Percentiles rank a stretch among this genome's conserved stretches.
phyloP scores from a whole-genome alignment of 2,113 vertebrate genomes.

The Himantopus leucocephalus region DNA sequence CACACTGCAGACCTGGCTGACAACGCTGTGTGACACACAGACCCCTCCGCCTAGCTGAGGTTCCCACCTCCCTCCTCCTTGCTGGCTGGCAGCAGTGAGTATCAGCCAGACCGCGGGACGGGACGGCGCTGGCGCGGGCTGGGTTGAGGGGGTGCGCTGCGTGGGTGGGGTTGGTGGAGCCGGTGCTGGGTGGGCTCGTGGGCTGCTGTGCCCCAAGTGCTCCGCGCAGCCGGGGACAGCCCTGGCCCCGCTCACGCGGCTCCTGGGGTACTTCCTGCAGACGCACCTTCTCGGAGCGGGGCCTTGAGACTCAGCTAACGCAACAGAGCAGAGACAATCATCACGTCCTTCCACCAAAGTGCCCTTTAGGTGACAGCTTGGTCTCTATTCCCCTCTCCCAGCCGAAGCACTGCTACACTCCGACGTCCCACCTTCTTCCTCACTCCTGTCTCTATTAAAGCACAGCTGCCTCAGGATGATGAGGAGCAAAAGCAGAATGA shows the following conservation, averaged over 20 bases:
- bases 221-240: background rate
- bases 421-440: background rate
- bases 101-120: accelerated
- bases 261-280: background rate
- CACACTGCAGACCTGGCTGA: too few relatives aligned
- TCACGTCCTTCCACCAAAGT: background rate
- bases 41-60: accelerated
- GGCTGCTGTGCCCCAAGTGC: background rate
- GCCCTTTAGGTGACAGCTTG: background rate
- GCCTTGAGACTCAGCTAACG: too few relatives aligned
- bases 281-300: accelerated
- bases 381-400: background rate
- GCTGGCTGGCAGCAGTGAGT: accelerated
- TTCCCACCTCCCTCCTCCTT: too few relatives aligned
- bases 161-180: background rate
- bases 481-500: background rate
- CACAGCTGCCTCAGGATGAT: background rate
- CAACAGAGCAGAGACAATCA: background rate
- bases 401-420: background rate
- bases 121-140: accelerated
- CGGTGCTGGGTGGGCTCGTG: background rate
- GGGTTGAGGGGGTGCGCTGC: accelerated
- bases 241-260: background rate
- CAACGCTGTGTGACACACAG: background rate
- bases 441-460: background rate